Conservation (phyloP, 1,140 invertebrate genomes). For the Tetragnatha versicolor region DNA sequence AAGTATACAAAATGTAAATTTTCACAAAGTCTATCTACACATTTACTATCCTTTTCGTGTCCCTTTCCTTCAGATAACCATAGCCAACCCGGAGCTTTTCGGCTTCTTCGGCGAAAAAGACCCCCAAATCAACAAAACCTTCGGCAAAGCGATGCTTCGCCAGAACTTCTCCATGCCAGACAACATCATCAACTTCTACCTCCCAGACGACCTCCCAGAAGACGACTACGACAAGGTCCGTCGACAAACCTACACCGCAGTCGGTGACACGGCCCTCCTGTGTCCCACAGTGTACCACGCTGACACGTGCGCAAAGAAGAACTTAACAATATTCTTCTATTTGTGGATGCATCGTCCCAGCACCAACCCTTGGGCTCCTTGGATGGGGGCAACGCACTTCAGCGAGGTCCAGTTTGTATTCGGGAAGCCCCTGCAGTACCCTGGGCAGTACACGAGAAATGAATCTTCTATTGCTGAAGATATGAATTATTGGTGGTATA, state of each 20-base stretch:
- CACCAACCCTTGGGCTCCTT: slow-evolving; percentile 17
- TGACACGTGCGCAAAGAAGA: not conserved
- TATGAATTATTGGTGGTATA: slow-evolving; percentile 50
- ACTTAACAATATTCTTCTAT: slow-evolving; percentile 54
- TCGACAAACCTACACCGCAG: not conserved
- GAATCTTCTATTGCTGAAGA: slow-evolving; percentile 36
- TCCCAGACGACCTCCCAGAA: not conserved
- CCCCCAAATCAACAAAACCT: not conserved
- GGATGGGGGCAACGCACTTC: slow-evolving; percentile 54
- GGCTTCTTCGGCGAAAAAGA: slow-evolving; percentile 5
- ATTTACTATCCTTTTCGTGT: too few relatives aligned
- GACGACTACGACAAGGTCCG: not conserved
- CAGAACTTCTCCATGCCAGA: not conserved
- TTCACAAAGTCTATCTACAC: too few relatives aligned
- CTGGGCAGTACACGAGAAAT: not conserved
- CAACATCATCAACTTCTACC: not conserved
- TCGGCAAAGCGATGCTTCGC: not conserved
- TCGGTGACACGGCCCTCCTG: not conserved
- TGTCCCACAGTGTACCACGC: slow-evolving; percentile 14
- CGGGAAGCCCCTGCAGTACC: slow-evolving; percentile 41
- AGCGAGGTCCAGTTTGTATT: slow-evolving; percentile 58
- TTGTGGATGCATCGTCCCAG: slow-evolving; percentile 51
- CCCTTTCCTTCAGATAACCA: not conserved
- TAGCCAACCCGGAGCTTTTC: not conserved
- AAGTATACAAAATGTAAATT: too few relatives aligned